Evolutionary conservation across 2,888 invertebrate species (phyloP).

Genomic region (Uloborus plumipes): DNA sequence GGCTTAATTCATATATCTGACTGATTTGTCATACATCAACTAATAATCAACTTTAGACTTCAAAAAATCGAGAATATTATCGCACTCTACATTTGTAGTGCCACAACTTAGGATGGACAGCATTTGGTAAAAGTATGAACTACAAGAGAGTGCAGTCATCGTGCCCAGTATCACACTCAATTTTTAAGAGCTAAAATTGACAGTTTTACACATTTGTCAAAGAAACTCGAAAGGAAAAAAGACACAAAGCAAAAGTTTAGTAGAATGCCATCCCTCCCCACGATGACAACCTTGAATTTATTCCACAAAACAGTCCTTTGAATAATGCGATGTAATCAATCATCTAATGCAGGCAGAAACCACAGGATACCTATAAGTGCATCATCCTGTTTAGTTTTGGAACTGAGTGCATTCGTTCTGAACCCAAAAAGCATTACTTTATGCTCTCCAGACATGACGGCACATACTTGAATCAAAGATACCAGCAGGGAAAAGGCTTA

Average conservation of each 20-base stretch:
- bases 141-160: conserved; percentile 24
- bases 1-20: conserved; percentile 5
- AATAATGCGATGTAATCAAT: conserved; percentile 30
- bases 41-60: not conserved
- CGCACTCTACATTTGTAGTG: conserved; percentile 15
- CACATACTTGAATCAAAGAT: conserved; percentile 36
- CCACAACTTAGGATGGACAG: conserved; percentile 39
- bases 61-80: not conserved
- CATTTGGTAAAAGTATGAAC: conserved; percentile 33
- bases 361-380: conserved; percentile 22
- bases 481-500: conserved; percentile 30
- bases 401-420: conserved; percentile 15
- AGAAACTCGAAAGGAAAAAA: conserved; percentile 14
- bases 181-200: conserved; percentile 14
- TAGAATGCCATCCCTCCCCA: conserved; percentile 49
- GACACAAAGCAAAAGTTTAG: conserved; percentile 28
- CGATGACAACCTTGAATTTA: conserved; percentile 54
- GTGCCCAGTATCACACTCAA: conserved; percentile 19
- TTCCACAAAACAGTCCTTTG: conserved; percentile 25
- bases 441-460: conserved; percentile 27
- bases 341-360: conserved; percentile 42
- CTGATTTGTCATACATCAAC: not conserved
- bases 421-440: conserved; percentile 31
- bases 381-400: conserved; percentile 45
- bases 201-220: conserved; percentile 15